A percentile compares a stretch with the other conserved stretches of the same genome.
These are phyloP conservation scores for Rhinichthys klamathensis DNA, from an alignment of 2,113 vertebrate genomes.

Conservation along the genomic window DNA sequence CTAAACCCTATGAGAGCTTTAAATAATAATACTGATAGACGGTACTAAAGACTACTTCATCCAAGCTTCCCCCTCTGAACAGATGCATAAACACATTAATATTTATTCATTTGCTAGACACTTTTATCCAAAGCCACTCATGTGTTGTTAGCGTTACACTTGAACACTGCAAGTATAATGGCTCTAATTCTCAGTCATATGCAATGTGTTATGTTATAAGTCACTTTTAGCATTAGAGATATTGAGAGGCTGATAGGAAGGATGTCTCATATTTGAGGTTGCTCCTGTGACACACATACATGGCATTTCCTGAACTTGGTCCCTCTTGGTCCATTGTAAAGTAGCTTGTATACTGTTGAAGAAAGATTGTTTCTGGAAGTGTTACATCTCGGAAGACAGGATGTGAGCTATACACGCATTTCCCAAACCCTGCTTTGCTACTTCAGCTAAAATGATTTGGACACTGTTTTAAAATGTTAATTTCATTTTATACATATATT, in stretches of 20 bases:
- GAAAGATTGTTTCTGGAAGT: constrained; percentile 50
- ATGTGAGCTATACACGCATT: neutral
- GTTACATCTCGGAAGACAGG: constrained; percentile 42
- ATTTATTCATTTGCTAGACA: neutral
- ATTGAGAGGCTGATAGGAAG: constrained; percentile 66
- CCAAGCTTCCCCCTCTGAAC: neutral
- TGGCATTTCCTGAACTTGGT: constrained; percentile 66
- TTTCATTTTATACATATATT: neutral
- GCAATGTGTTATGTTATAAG: neutral
- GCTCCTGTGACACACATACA: constrained; percentile 60
- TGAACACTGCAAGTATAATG: neutral
- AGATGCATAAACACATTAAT: neutral
- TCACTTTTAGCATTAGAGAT: constrained; percentile 35
- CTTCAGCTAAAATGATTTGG: constrained; percentile 34
- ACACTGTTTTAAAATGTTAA: neutral
- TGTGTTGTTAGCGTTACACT: neutral
- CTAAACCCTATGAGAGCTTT: constrained; percentile 33
- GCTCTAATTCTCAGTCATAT: neutral
- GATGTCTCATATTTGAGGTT: constrained; percentile 67
- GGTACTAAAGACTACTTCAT: neutral
- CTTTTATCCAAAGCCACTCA: neutral
- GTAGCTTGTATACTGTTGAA: constrained; percentile 24
- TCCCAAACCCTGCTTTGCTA: constrained; percentile 41
- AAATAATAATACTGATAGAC: constrained; percentile 41
- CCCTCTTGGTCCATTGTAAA: constrained; percentile 68